Evolutionary conservation across 2,797 vertebrate species (phyloP).

Genomic region (Scolopax bukidnonensis): DNA sequence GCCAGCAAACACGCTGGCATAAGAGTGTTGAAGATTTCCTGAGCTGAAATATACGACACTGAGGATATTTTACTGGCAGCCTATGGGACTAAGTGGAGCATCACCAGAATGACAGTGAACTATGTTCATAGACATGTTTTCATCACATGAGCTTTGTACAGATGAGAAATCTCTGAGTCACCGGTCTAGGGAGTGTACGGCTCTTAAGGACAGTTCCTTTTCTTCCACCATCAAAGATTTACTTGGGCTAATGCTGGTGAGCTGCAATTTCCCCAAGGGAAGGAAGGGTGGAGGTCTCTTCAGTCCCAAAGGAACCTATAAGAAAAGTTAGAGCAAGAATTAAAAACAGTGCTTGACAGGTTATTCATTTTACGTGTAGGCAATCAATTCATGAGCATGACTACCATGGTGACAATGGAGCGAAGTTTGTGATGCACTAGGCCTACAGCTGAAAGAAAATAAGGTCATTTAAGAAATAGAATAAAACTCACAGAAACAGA

Average conservation of each 20-base stretch:
- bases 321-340: slow-evolving; percentile 6
- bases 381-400: neutral
- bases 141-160: neutral
- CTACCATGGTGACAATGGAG: neutral
- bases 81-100: neutral
- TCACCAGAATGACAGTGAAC: neutral
- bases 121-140: neutral
- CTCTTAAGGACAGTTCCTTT: neutral
- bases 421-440: neutral
- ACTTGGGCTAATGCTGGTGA: neutral
- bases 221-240: neutral
- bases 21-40: neutral
- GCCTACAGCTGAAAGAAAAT: neutral
- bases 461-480: neutral
- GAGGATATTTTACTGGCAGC: neutral
- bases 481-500: neutral
- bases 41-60: neutral
- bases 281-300: neutral
- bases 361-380: neutral
- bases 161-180: neutral
- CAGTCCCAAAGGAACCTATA: slow-evolving; percentile 13
- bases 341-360: neutral
- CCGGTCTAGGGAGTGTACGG: neutral
- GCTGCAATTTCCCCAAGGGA: neutral
- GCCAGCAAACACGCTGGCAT: neutral